These are phyloP conservation scores for Caenorhabditis sp. DNA, from an alignment of 2,888 invertebrate species.

Conservation along the genomic window DNA sequence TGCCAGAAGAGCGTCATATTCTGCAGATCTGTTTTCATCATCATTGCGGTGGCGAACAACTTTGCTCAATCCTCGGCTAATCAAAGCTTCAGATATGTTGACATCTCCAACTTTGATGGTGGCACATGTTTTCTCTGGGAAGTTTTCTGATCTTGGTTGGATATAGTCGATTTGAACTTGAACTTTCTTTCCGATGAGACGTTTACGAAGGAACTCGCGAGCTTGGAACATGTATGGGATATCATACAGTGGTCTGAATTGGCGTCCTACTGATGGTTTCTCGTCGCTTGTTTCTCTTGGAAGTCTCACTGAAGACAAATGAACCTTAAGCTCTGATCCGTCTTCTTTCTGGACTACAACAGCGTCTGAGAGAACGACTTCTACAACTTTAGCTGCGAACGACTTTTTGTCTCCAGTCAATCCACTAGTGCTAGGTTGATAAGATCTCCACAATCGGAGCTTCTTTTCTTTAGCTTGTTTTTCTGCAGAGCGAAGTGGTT, in stretches of 20 bases:
- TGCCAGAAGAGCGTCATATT: conserved; percentile 88
- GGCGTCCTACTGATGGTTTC: conserved; percentile 50
- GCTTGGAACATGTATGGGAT: conserved; percentile 99
- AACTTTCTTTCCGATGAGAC: conserved; percentile 89
- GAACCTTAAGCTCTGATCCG: conserved; percentile 86
- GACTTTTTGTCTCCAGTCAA: conserved; percentile 52
- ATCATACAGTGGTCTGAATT: conserved; percentile 85
- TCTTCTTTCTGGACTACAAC: conserved; percentile 84
- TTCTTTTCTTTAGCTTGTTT: conserved; percentile 84
- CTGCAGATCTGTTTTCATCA: conserved; percentile 80
- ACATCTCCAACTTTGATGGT: conserved; percentile 79
- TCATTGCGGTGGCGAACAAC: conserved; percentile 92
- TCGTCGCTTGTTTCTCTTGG: conserved; percentile 75
- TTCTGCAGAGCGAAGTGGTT: conserved; percentile 85
- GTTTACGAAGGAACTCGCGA: conserved; percentile 92
- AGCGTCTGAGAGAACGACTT: conserved; percentile 93
- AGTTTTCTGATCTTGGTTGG: conserved; percentile 90
- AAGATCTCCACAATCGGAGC: conserved; percentile 89
- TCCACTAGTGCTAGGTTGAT: conserved; percentile 76
- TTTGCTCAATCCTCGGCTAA: conserved; percentile 82
- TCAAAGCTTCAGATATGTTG: conserved; percentile 86
- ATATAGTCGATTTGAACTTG: conserved; percentile 89
- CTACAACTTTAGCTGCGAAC: conserved; percentile 74
- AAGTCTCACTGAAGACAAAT: conserved; percentile 92
- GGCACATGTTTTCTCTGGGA: conserved; percentile 92